These are phyloP conservation scores for Xiphias gladius DNA, from an alignment of 2,113 vertebrate genomes.

Conservation along the genomic window DNA sequence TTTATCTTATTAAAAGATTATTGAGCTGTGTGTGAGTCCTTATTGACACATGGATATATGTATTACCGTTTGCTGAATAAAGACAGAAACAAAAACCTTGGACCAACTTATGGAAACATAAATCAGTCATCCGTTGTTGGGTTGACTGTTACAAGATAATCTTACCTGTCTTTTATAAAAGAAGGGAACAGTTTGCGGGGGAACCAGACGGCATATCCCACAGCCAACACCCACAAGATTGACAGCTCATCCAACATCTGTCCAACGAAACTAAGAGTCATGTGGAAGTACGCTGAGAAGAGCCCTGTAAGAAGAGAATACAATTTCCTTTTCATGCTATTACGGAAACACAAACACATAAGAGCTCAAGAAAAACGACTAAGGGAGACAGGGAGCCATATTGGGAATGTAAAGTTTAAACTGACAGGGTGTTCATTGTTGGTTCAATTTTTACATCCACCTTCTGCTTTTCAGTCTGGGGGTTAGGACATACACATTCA, in stretches of 20 bases:
- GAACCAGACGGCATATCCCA: constrained; percentile 90
- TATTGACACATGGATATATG: neutral
- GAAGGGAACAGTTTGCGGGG: constrained; percentile 88
- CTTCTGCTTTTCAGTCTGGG: neutral
- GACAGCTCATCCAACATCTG: constrained; percentile 96
- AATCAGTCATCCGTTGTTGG: neutral
- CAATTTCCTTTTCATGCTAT: neutral
- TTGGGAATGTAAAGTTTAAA: neutral
- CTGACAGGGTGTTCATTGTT: neutral
- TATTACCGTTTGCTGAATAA: neutral
- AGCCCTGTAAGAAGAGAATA: constrained; percentile 80
- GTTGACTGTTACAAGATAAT: neutral
- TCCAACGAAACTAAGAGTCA: constrained; percentile 95
- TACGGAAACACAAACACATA: neutral
- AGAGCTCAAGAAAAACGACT: no score
- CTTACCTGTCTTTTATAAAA: constrained; percentile 90
- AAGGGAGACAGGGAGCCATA: neutral
- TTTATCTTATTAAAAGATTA: constrained; percentile 25
- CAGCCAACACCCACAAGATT: constrained; percentile 92
- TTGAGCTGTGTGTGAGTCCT: neutral
- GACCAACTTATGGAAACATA: neutral
- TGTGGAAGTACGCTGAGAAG: constrained; percentile 95
- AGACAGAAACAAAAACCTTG: neutral
- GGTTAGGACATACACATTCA: neutral
- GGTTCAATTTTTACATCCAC: neutral